Percentiles rank a stretch among this genome's conserved stretches.
Evolutionary conservation across 2,888 invertebrate species (phyloP).

Genomic region (Tiphia femorata): DNA sequence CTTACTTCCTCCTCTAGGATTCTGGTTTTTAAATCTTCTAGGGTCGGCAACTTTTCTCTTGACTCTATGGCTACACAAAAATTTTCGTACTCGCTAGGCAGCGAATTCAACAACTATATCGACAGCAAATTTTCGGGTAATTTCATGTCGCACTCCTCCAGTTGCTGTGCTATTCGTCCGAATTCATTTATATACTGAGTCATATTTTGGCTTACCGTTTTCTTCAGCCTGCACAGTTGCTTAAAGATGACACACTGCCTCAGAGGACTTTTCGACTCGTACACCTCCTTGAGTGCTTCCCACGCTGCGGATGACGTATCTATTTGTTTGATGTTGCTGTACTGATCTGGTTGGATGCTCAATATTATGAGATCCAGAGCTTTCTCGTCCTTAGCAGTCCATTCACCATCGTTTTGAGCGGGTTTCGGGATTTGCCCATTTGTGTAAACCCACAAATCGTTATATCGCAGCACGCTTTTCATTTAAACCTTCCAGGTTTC

Average conservation of each 20-base stretch:
- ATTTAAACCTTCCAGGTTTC: constrained; percentile 29
- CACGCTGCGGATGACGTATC: constrained; percentile 12
- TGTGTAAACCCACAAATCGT: constrained; percentile 23
- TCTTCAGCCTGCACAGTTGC: constrained; percentile 7
- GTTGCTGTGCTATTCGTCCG: constrained; percentile 24
- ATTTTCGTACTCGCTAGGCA: constrained; percentile 31
- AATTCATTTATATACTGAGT: constrained; percentile 30
- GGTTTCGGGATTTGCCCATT: constrained; percentile 11
- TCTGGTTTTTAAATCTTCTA: background rate
- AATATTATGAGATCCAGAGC: constrained; percentile 26
- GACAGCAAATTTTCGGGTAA: constrained; percentile 32
- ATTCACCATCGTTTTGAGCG: constrained; percentile 5
- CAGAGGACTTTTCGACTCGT: constrained; percentile 13
- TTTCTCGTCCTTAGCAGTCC: constrained; percentile 26
- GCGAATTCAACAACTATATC: constrained; percentile 30
- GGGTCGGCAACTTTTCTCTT: background rate
- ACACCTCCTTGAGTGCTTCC: constrained; percentile 3
- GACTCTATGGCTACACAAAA: constrained; percentile 2
- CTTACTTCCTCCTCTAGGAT: background rate
- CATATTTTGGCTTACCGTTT: constrained; percentile 13
- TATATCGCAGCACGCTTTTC: constrained; percentile 26
- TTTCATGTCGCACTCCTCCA: constrained; percentile 30
- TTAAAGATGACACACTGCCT: constrained; percentile 4
- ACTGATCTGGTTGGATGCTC: constrained; percentile 14
- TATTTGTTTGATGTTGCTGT: constrained; percentile 8